phyloP scores from a whole-genome alignment of 2,113 vertebrate species.

The Irena cyanogastra region DNA sequence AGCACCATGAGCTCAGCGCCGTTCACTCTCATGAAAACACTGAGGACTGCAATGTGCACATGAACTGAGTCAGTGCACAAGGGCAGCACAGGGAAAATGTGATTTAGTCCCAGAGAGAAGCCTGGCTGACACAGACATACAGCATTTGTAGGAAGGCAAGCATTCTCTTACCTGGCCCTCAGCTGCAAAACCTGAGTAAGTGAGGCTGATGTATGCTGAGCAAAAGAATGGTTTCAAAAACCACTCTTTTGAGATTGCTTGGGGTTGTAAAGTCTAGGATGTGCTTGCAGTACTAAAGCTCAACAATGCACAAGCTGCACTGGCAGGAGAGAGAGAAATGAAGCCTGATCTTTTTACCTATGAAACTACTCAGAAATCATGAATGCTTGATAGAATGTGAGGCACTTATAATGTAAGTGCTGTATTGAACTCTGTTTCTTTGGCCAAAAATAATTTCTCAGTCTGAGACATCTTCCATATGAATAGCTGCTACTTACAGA shows the following conservation, averaged over 20 bases:
- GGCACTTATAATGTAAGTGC: neutral
- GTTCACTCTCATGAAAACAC: neutral
- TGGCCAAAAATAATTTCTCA: neutral
- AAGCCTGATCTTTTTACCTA: neutral
- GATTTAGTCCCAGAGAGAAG: neutral
- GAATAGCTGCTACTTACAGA: neutral
- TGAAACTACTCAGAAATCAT: neutral
- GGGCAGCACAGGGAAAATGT: neutral
- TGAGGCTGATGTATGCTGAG: neutral
- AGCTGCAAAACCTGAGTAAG: neutral
- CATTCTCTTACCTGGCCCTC: neutral
- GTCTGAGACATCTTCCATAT: neutral
- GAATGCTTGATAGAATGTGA: neutral
- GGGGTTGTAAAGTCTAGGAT: neutral
- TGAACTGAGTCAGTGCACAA: neutral
- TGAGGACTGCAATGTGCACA: neutral
- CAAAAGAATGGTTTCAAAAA: neutral
- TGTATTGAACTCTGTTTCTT: neutral
- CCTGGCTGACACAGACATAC: neutral
- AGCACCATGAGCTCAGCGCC: neutral
- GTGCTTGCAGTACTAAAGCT: neutral
- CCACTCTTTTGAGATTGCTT: neutral
- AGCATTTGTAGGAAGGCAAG: neutral
- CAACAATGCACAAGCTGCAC: neutral
- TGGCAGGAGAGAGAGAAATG: neutral